These are phyloP conservation scores for Perdita meconis DNA, from an alignment of 2,888 invertebrate species.

Conservation along the genomic window DNA sequence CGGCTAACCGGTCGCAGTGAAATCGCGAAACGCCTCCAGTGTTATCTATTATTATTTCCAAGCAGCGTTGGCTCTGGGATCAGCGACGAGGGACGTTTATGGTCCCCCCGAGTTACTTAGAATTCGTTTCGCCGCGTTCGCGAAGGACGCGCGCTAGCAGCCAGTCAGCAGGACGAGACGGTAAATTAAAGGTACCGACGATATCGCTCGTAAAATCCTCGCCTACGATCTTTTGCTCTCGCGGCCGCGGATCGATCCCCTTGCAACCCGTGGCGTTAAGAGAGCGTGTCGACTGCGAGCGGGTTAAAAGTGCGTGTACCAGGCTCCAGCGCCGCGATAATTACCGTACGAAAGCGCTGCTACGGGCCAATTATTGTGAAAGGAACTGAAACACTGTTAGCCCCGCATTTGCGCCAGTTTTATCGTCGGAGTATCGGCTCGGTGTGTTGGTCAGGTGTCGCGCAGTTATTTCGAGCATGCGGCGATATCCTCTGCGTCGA, in stretches of 20 bases:
- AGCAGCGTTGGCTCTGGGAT: conserved; percentile 5
- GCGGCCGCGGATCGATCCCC: conserved; percentile 30
- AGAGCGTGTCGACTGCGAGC: conserved; percentile 13
- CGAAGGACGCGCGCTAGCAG: conserved; percentile 31
- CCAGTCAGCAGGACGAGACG: conserved; percentile 42
- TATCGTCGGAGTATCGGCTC: conserved; percentile 50
- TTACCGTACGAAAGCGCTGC: conserved; percentile 67
- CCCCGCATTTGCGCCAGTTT: conserved; percentile 13
- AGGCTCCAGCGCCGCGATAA: conserved; percentile 66
- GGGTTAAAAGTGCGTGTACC: conserved; percentile 55
- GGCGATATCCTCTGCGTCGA: conserved; percentile 24
- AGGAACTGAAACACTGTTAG: conserved; percentile 67
- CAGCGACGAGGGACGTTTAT: conserved; percentile 34
- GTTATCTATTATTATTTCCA: conserved; percentile 32
- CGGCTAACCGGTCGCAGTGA: conserved; percentile 8
- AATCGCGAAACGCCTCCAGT: conserved; percentile 5
- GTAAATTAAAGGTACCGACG: conserved; percentile 55
- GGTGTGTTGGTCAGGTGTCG: conserved; percentile 26
- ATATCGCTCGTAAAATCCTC: conserved; percentile 59
- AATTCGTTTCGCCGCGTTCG: conserved; percentile 46
- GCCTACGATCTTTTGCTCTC: conserved; percentile 23
- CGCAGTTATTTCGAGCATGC: conserved; percentile 36
- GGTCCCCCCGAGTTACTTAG: conserved; percentile 45
- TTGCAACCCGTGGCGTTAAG: not conserved
- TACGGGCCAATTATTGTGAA: conserved; percentile 73